These are phyloP conservation scores for Heliocidaris erythrogramma DNA, from an alignment of 35 echinoderm and acorn worm species.

Conservation along the genomic window DNA sequence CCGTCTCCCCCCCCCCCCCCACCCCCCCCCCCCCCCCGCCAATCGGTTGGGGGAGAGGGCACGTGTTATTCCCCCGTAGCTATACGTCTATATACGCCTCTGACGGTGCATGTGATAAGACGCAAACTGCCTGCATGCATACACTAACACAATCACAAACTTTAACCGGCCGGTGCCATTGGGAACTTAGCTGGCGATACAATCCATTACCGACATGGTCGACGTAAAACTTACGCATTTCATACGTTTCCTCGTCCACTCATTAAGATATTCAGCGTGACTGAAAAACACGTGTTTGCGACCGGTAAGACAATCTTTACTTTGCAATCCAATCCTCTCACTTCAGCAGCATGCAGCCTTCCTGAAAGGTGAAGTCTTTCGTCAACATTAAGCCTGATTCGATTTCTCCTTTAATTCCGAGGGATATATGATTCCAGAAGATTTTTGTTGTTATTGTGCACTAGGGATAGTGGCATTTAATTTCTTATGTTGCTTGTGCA, in stretches of 20 bases:
- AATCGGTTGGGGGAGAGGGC: no score
- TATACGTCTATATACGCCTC: no score
- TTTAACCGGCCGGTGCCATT: not conserved
- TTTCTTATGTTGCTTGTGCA: not conserved
- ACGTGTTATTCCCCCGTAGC: no score
- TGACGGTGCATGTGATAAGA: no score
- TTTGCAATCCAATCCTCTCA: not conserved
- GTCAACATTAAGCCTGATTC: not conserved
- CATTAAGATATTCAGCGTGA: slow-evolving; percentile 2
- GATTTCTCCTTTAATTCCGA: not conserved
- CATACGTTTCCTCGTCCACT: not conserved
- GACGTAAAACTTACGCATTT: not conserved
- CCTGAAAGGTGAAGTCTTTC: not conserved
- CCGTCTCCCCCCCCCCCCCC: no score
- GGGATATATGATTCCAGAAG: not conserved
- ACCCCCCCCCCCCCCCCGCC: no score
- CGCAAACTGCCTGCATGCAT: no score
- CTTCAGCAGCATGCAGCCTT: not conserved
- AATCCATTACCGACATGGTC: not conserved
- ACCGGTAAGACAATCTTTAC: not conserved
- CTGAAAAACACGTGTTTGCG: not conserved
- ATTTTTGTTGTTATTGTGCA: not conserved
- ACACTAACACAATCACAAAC: not conserved
- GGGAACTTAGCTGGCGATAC: not conserved
- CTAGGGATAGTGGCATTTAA: not conserved